Conservation (phyloP, 2,797 vertebrate species). For the Anguilla pacifica region DNA sequence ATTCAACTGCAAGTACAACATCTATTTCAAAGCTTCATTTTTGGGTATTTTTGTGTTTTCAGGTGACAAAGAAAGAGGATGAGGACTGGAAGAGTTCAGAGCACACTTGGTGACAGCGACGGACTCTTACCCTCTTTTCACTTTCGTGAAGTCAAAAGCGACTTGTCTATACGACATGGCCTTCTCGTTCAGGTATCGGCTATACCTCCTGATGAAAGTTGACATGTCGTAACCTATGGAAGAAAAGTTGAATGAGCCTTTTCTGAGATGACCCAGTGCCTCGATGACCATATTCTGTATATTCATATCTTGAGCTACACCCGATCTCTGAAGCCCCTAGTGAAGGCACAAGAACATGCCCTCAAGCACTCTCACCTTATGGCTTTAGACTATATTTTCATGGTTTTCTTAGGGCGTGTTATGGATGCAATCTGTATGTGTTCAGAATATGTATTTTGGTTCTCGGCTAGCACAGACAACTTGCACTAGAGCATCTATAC, state of each 20-base stretch:
- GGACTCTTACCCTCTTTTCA: constrained; percentile 92
- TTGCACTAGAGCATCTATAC: neutral
- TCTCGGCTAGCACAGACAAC: neutral
- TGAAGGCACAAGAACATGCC: neutral
- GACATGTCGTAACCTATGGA: constrained; percentile 96
- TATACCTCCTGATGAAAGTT: constrained; percentile 97
- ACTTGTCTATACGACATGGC: constrained; percentile 99
- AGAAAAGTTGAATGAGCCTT: neutral
- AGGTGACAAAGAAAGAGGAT: neutral
- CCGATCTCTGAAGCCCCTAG: neutral
- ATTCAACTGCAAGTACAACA: neutral
- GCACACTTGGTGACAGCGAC: neutral
- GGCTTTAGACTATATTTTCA: neutral
- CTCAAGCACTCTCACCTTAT: neutral
- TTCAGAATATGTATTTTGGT: neutral
- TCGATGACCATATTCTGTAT: neutral
- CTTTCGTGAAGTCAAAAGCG: constrained; percentile 99
- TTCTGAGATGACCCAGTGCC: neutral
- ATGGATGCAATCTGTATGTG: neutral
- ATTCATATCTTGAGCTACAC: neutral
- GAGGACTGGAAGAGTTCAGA: neutral
- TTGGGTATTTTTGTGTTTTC: neutral
- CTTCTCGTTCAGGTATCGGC: constrained; percentile 98
- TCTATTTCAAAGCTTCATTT: too few species aligned
- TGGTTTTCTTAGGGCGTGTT: neutral